Conservation (phyloP, 2,113 vertebrate species). For the Acanthochromis polyacanthus region DNA sequence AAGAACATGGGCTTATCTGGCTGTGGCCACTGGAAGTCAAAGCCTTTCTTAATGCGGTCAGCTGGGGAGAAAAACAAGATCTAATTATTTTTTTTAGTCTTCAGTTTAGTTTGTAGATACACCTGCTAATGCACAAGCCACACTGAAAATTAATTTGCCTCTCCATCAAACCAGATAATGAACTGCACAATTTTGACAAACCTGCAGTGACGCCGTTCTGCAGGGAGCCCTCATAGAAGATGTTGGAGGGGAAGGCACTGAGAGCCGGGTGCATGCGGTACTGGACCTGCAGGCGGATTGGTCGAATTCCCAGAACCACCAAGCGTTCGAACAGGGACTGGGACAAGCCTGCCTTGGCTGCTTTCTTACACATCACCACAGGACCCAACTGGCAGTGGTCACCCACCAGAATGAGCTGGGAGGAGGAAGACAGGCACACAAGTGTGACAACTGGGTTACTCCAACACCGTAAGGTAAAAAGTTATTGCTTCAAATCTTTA, state of each 20-base stretch:
- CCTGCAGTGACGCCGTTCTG: slow-evolving; percentile 98
- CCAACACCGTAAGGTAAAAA: neutral
- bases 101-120: neutral
- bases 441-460: neutral
- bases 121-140: neutral
- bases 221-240: slow-evolving; percentile 98
- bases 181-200: slow-evolving; percentile 57
- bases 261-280: slow-evolving; percentile 98
- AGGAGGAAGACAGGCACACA: slow-evolving; percentile 10
- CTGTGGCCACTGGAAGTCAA: slow-evolving; percentile 99
- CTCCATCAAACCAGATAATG: slow-evolving; percentile 7
- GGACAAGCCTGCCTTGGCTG: slow-evolving; percentile 95
- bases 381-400: slow-evolving; percentile 99
- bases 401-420: slow-evolving; percentile 95
- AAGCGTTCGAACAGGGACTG: slow-evolving; percentile 96
- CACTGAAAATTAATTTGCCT: neutral
- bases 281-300: slow-evolving; percentile 98
- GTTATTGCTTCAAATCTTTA: neutral
- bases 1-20: slow-evolving; percentile 99
- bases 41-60: slow-evolving; percentile 98
- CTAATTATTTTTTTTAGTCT: neutral
- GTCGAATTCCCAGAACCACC: slow-evolving; percentile 97
- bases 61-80: slow-evolving; percentile 73
- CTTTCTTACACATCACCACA: slow-evolving; percentile 99
- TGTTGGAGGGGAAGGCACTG: slow-evolving; percentile 98